These are phyloP conservation scores for Hirtodrosophila duncani DNA, from an alignment of 2,888 invertebrate genomes.

Conservation along the genomic window DNA sequence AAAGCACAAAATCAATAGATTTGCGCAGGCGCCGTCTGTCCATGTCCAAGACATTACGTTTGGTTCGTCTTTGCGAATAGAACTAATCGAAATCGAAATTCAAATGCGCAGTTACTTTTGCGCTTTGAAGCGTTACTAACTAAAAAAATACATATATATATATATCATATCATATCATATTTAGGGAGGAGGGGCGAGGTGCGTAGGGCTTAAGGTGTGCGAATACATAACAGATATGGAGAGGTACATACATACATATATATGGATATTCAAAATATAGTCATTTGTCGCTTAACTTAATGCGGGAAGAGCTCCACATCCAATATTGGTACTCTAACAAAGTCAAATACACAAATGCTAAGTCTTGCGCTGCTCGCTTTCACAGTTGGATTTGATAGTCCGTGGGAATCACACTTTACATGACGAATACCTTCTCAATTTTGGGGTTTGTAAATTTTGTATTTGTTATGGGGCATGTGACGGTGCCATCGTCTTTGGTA, in stretches of 20 bases:
- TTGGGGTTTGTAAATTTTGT: slow-evolving; percentile 93
- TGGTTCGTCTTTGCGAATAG: slow-evolving; percentile 4
- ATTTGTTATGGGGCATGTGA: slow-evolving; percentile 96
- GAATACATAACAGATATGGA: too few species aligned
- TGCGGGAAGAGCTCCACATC: slow-evolving; percentile 24
- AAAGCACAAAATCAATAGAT: slow-evolving; percentile 55
- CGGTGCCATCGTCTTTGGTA: slow-evolving; percentile 94
- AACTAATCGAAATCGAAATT: slow-evolving; percentile 57
- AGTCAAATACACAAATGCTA: too few species aligned
- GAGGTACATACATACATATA: too few species aligned
- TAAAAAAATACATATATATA: slow-evolving; percentile 25
- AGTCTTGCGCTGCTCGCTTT: too few species aligned
- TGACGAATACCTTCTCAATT: slow-evolving; percentile 97
- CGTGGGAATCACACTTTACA: slow-evolving; percentile 81
- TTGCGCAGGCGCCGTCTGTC: slow-evolving; percentile 58
- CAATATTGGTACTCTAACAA: too few species aligned
- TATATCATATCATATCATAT: slow-evolving; percentile 24
- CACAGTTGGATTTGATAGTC: slow-evolving; percentile 1
- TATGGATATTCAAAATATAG: slow-evolving; percentile 41
- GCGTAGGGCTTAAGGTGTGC: too few species aligned
- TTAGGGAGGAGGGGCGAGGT: too few species aligned
- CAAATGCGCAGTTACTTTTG: slow-evolving; percentile 42
- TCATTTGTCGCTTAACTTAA: slow-evolving; percentile 35
- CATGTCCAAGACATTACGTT: too few species aligned
- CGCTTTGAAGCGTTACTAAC: slow-evolving; percentile 21